Percentiles rank a stretch among this genome's conserved stretches.
These are phyloP conservation scores for Leptopilina boulardi DNA, from an alignment of 1,140 invertebrate genomes.

Conservation along the genomic window DNA sequence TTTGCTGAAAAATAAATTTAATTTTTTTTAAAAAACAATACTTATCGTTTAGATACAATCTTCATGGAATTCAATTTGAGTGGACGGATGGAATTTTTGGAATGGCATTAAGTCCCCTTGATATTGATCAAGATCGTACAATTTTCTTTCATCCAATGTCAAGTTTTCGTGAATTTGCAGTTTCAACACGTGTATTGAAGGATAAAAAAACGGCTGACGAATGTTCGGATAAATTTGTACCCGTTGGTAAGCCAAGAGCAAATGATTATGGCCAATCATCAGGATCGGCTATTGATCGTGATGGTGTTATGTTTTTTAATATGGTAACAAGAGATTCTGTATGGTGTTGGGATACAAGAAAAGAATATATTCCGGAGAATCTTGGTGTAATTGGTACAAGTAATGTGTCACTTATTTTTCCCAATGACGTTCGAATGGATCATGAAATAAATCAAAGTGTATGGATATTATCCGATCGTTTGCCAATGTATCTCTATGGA, in stretches of 20 bases:
- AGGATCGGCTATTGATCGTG: conserved; percentile 81
- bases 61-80: conserved; percentile 85
- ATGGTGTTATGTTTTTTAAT: conserved; percentile 87
- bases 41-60: conserved; percentile 68
- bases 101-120: conserved; percentile 80
- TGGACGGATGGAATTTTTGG: conserved; percentile 90
- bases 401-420: conserved; percentile 81
- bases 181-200: conserved; percentile 80
- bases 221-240: conserved; percentile 78
- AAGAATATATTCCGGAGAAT: conserved; percentile 81
- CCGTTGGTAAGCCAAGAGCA: conserved; percentile 78
- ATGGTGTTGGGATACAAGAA: conserved; percentile 87
- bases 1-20: neutral
- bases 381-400: conserved; percentile 79
- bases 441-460: conserved; percentile 81
- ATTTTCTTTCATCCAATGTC: conserved; percentile 89
- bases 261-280: conserved; percentile 83
- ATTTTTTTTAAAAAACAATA: neutral
- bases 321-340: conserved; percentile 84
- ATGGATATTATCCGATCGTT: conserved; percentile 85
- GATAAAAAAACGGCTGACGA: conserved; percentile 77
- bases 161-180: conserved; percentile 84
- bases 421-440: conserved; percentile 87
- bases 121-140: conserved; percentile 77
- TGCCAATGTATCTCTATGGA: conserved; percentile 85